Percentiles rank a stretch among this genome's conserved stretches.
phyloP scores from a whole-genome alignment of 2,113 vertebrate species.

The Cromileptes altivelis region DNA sequence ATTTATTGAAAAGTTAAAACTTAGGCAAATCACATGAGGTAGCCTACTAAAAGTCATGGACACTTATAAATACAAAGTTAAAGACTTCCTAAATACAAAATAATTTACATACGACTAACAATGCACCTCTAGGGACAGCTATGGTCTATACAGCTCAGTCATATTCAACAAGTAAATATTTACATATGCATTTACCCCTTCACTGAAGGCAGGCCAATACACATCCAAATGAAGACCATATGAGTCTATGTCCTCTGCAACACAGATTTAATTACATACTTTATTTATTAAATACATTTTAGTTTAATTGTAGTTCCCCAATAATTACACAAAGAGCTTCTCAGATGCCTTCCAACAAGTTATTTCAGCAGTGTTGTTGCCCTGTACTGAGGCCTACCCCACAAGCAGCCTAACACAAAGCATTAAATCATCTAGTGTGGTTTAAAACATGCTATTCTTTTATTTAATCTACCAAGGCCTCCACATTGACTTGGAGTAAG shows the following conservation, averaged over 20 bases:
- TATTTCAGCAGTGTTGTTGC: constrained; percentile 30
- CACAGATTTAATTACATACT: constrained; percentile 49
- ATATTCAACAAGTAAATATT: constrained; percentile 73
- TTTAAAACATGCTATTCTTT: constrained; percentile 8
- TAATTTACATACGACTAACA: constrained; percentile 69
- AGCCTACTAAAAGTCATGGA: constrained; percentile 41
- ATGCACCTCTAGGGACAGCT: constrained; percentile 34
- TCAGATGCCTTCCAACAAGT: constrained; percentile 40
- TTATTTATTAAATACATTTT: constrained; percentile 65
- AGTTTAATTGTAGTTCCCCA: constrained; percentile 30
- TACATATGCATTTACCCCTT: constrained; percentile 76
- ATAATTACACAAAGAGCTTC: constrained; percentile 66
- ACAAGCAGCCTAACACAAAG: constrained; percentile 43
- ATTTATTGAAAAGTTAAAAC: constrained; percentile 69
- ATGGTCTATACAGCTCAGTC: constrained; percentile 74
- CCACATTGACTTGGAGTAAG: constrained; percentile 88
- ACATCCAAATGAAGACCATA: constrained; percentile 35
- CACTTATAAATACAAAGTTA: constrained; percentile 68
- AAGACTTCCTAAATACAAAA: constrained; percentile 51
- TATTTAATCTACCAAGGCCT: constrained; percentile 91
- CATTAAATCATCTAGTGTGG: constrained; percentile 10
- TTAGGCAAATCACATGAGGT: constrained; percentile 34
- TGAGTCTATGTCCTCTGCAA: constrained; percentile 39
- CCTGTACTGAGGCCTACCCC: constrained; percentile 17
- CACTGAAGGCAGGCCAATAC: constrained; percentile 72